Evolutionary conservation across 30 jellyfish, hydroid and myxozoan genomes (phyloP).

Genomic region (Cassiopea andromeda): DNA sequence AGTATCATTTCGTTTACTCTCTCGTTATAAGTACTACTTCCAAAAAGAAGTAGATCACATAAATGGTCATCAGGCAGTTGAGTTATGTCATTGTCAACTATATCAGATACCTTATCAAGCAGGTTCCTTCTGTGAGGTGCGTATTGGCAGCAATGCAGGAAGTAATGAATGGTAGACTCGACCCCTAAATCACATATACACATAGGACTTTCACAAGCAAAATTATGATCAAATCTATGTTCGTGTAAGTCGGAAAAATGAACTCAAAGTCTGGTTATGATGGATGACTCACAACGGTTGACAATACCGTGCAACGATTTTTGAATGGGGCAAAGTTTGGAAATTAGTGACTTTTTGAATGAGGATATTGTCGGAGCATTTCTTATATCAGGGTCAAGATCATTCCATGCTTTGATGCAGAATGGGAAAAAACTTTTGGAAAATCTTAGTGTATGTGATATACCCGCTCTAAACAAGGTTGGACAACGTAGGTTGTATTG

Average conservation of each 20-base stretch:
- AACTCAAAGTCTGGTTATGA: slow-evolving; percentile 14
- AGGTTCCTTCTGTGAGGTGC: neutral
- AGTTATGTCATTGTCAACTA: slow-evolving; percentile 1
- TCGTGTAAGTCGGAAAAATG: neutral
- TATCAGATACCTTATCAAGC: slow-evolving; percentile 28
- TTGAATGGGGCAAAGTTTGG: neutral
- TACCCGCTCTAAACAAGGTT: neutral
- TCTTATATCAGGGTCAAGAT: neutral
- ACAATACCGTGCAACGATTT: neutral
- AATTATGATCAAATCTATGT: neutral
- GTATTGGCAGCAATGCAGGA: slow-evolving; percentile 15
- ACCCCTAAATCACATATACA: slow-evolving; percentile 12
- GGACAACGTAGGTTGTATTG: neutral
- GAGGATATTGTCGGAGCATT: neutral
- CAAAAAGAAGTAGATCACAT: slow-evolving; percentile 16
- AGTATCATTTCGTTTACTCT: no score
- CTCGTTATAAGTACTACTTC: neutral
- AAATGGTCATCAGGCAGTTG: slow-evolving; percentile 44
- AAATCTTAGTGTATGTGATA: neutral
- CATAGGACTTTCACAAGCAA: neutral
- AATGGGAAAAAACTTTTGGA: neutral
- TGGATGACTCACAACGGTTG: neutral
- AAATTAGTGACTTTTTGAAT: neutral
- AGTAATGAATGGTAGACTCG: slow-evolving; percentile 1
- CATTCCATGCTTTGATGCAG: neutral